A percentile compares a stretch with the other conserved stretches of the same genome.
Conservation (phyloP, 2,888 invertebrate species). For the Bombyx huttoni region DNA sequence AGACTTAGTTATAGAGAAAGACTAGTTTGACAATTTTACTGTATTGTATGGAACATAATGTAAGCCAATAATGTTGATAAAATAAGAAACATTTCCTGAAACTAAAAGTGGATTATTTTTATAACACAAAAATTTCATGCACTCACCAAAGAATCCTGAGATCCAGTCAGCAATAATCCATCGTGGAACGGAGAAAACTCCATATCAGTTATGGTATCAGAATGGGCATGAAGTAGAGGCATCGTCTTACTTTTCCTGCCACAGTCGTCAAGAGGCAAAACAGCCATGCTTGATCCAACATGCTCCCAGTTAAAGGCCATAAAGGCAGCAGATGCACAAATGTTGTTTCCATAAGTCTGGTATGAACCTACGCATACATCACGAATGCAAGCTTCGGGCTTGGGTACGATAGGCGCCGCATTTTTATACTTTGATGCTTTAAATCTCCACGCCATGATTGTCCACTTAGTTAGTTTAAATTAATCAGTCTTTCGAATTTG, state of each 20-base stretch:
- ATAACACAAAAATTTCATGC: background rate
- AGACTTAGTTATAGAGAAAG: too few species aligned
- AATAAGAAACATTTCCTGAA: too few species aligned
- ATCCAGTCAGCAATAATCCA: constrained; percentile 90
- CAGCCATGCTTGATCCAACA: constrained; percentile 90
- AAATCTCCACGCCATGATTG: constrained; percentile 91
- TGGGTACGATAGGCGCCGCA: constrained; percentile 95
- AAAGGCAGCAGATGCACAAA: constrained; percentile 91
- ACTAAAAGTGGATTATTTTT: too few species aligned
- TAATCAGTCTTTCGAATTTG: constrained; percentile 59
- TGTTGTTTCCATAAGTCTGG: constrained; percentile 95
- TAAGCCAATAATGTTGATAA: too few species aligned
- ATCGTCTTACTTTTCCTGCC: constrained; percentile 91
- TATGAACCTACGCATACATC: constrained; percentile 94
- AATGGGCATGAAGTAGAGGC: constrained; percentile 87
- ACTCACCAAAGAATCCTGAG: constrained; percentile 85
- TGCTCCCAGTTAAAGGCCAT: constrained; percentile 97
- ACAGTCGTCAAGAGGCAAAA: constrained; percentile 88
- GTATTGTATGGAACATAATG: too few species aligned
- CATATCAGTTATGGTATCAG: constrained; percentile 94
- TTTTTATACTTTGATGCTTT: constrained; percentile 99
- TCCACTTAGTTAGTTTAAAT: constrained; percentile 36
- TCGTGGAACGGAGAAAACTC: constrained; percentile 97
- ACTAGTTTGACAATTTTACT: too few species aligned
- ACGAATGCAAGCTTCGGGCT: constrained; percentile 91